Base-by-base conservation (phyloP, 2,797 vertebrate genomes). In the Mus spretus region DNA sequence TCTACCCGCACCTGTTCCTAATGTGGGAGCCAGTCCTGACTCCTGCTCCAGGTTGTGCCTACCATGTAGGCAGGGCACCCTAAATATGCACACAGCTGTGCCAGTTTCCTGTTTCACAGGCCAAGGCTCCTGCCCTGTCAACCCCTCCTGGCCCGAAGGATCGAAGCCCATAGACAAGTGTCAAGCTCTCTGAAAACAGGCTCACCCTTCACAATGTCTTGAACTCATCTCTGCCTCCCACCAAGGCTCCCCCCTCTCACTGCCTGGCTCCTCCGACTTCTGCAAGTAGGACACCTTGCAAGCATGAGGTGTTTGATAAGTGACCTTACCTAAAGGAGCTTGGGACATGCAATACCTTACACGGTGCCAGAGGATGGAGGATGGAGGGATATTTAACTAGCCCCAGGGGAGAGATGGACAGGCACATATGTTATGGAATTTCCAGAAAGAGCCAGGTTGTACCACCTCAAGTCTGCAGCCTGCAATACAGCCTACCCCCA, bases 331-430 rank as follows among this genome's bases (percentile, higher is more conserved):
- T 2, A 6, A 57, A 20, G 22, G 34, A 72, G 22, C 11, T 44
- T 28, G 53, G 13, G 57, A 28, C 0, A 0, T 9, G 0, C 10
- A 26, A 3, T 50, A 24, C 70, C 1, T 1, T 13, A 26, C 74
- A 44, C 8, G 17, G n/a, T 13, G 1, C 59, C 40, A 61, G 34
- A 40, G 34, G 59, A 26, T 26, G 12, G 17, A 17, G n/a, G 22
- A 7, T 8, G n/a, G 17, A 3, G 7, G 50, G 7, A 47, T 1
- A 31, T 15, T 11, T 37, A 34, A 7, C 26, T 6, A 53, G 14
- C 11, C 4, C 15, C 13, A 15, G 7, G 15, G 31, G 24, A 70
- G 17, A 53, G 13, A 1, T 2, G 6, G 14, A 20, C 61, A 82
- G 37, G 17, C 6, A 1, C 31, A 12, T 12, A 28, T 20, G 37